Evolutionary conservation across 2,797 vertebrate genomes (phyloP).

Genomic region (Ispidina lecontei): DNA sequence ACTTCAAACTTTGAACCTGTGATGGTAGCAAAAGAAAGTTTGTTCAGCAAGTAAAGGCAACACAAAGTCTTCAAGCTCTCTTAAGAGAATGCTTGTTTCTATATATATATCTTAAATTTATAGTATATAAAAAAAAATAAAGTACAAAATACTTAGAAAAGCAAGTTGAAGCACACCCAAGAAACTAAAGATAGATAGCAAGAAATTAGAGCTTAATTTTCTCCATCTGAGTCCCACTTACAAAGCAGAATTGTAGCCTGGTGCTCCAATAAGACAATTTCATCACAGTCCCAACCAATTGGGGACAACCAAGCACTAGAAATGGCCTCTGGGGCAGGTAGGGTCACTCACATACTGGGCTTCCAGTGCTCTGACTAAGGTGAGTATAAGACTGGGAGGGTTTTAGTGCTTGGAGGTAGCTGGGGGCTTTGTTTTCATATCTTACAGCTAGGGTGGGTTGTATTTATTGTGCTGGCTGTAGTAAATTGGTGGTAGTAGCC

Average conservation of each 20-base stretch:
- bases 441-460: not conserved
- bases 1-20: not conserved
- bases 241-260: accelerated
- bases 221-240: not conserved
- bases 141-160: not conserved
- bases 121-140: not conserved
- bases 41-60: not conserved
- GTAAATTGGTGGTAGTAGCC: accelerated
- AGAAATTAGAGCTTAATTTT: not conserved
- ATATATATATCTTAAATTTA: not conserved
- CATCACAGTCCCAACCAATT: not conserved
- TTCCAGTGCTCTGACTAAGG: accelerated
- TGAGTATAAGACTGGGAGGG: accelerated
- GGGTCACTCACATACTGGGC: accelerated
- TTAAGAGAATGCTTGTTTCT: not conserved
- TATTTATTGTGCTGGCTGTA: accelerated
- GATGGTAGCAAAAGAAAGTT: not conserved
- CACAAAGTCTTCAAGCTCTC: not conserved
- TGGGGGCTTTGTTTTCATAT: accelerated
- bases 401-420: not conserved
- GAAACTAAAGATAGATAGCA: not conserved
- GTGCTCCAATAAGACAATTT: not conserved
- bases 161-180: not conserved
- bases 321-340: not conserved
- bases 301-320: not conserved